Evolutionary conservation across 2,113 vertebrate species (phyloP), one percentile per base, ranked within the genome.

Genomic region (Xiphophorus maculatus): DNA sequence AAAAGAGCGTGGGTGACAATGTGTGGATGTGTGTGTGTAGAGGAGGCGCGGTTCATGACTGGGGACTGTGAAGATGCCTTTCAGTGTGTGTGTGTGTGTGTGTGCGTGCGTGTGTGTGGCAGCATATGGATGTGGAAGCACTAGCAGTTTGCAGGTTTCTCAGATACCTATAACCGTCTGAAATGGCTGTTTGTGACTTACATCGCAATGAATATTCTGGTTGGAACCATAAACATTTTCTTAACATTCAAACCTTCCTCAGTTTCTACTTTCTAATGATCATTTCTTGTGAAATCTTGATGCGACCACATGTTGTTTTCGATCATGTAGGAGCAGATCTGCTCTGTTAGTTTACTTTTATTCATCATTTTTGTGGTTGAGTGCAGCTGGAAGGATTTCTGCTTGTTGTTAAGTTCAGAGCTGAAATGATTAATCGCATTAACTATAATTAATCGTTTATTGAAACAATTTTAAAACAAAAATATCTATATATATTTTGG

Each of bases 11-110:
- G 84, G 85, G 88, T 85, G 82, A 91, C 84, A 91, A 84, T 88
- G 92, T 91, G 91, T 92, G 92, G 84, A 90, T 90, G 90, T 91
- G 81, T 66, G 81, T 66, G 84, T 81, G 81, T 78, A 74, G 29
- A 64, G 62, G 66, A 32, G 61, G 81, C 61, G 73, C 71, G 77
- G 76, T 86, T 76, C 76, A 82, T 61, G 77, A 87, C 83, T 51
- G 69, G 48, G 82, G 79, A 66, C 79, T 79, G 79, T 30, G 83
- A 90, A 72, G 81, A 87, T 70, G 81, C n/a, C 69, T 62, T 63
- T 77, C 42, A 22, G 72, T 79, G 33, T 67, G 22, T 54, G 66
- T 88, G 92, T 79, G 89, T 91, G 90, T 90, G 81, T 64, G 84
- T 78, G 81, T 78, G 62, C 85, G 92, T 89, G 91, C n/a, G 78